Base-by-base conservation (phyloP, 2,888 invertebrate genomes). In the Malachius bipustulatus region DNA sequence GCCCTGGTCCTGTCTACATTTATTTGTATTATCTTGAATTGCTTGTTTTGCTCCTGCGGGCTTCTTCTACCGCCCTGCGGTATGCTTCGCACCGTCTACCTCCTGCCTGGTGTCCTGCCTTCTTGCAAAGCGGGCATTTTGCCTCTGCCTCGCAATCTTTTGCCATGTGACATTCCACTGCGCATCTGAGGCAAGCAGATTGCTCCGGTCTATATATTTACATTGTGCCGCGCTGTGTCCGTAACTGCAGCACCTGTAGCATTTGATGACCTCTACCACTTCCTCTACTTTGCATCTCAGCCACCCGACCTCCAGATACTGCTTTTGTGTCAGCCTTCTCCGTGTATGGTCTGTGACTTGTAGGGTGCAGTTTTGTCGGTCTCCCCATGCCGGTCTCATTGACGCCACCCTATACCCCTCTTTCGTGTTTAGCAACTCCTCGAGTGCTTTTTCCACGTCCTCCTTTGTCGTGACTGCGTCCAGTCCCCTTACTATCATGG, bases 401-500 rank as follows among this genome's bases (percentile, higher is more conserved):
- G n/a, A n/a, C n/a, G n/a, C n/a, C n/a, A n/a, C n/a, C n/a, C n/a
- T n/a, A n/a, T n/a, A n/a, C n/a, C n/a, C n/a, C n/a, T n/a, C n/a
- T n/a, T n/a, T n/a, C n/a, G n/a, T n/a, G n/a, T n/a, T n/a, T n/a
- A n/a, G n/a, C n/a, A n/a, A n/a, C n/a, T n/a, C n/a, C n/a, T n/a
- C n/a, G n/a, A n/a, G n/a, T 24, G 8, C 24, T 24, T 24, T 24
- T n/a, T n/a, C n/a, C n/a, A n/a, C n/a, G n/a, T n/a, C n/a, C n/a
- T n/a, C n/a, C n/a, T n/a, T n/a, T n/a, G 24, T 24, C 24, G 24
- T 24, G 24, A 24, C 24, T 24, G 24, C 24, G 24, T 24, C 24
- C 24, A 24, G 24, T 8, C 9, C 24, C 24, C 9, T 24, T 24
- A n/a, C n/a, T n/a, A n/a, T n/a, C n/a, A n/a, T n/a, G n/a, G n/a